A percentile compares a stretch with the other conserved stretches of the same genome.
Evolutionary conservation across 2,888 invertebrate genomes (phyloP).

Genomic region (Ecliptopera silaceata): DNA sequence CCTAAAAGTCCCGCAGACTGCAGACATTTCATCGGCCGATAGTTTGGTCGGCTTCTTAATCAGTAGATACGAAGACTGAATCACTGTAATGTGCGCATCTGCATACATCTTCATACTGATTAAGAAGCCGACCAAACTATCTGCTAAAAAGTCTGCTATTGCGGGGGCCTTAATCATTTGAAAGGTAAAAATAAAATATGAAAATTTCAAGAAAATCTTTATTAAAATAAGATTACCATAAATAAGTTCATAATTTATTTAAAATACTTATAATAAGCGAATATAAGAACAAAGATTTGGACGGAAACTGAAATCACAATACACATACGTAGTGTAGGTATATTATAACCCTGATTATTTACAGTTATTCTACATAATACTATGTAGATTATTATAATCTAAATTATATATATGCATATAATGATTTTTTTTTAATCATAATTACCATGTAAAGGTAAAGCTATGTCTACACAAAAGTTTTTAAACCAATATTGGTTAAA

Average conservation of each 20-base stretch:
- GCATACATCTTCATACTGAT: no score
- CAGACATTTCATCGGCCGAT: no score
- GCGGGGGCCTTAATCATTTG: background rate
- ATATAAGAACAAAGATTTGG: conserved; percentile 45
- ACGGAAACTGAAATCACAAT: conserved; percentile 70
- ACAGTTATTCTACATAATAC: conserved; percentile 57
- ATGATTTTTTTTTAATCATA: no score
- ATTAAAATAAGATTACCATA: conserved; percentile 47
- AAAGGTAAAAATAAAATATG: background rate
- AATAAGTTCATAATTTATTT: conserved; percentile 61
- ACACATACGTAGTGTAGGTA: conserved; percentile 74
- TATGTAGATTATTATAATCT: conserved; percentile 55
- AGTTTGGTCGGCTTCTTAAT: no score
- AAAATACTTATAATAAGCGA: conserved; percentile 55
- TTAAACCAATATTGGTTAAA: background rate
- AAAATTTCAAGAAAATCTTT: conserved; percentile 20
- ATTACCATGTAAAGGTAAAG: background rate
- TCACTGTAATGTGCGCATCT: no score
- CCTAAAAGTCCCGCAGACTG: no score
- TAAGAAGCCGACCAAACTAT: no score
- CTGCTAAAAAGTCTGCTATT: background rate
- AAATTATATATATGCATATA: no score
- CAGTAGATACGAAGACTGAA: no score
- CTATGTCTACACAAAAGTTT: background rate
- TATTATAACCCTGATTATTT: conserved; percentile 45